These are phyloP conservation scores for Catonia carolina DNA, from an alignment of 2,888 invertebrate species.

Conservation along the genomic window DNA sequence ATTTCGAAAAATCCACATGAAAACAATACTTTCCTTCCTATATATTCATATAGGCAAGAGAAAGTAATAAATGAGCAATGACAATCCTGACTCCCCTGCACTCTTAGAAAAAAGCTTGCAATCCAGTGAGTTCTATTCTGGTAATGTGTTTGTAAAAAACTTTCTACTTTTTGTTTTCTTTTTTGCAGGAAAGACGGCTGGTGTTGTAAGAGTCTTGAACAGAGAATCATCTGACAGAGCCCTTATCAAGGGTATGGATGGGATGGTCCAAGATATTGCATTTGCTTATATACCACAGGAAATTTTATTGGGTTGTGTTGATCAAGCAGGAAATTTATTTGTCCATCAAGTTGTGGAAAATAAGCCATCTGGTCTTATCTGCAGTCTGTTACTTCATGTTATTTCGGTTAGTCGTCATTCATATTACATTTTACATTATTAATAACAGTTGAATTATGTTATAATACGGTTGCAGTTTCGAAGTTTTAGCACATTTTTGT, in stretches of 20 bases:
- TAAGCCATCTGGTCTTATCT: slow-evolving; percentile 51
- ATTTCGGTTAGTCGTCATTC: slow-evolving; percentile 24
- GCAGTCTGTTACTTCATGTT: slow-evolving; percentile 33
- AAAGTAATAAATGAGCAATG: too few relatives aligned
- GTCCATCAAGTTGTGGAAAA: slow-evolving; percentile 68
- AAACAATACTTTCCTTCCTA: too few relatives aligned
- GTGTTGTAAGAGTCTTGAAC: slow-evolving; percentile 80
- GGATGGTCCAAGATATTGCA: slow-evolving; percentile 82
- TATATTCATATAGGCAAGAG: too few relatives aligned
- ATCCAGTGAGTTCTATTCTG: too few relatives aligned
- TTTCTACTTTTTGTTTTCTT: too few relatives aligned
- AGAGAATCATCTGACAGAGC: slow-evolving; percentile 65
- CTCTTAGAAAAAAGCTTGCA: too few relatives aligned
- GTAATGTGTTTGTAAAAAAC: too few relatives aligned
- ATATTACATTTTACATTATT: not conserved
- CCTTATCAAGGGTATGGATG: slow-evolving; percentile 79
- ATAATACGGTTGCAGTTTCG: not conserved
- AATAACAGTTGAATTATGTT: slow-evolving; percentile 4
- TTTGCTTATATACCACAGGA: slow-evolving; percentile 78
- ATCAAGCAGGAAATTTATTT: slow-evolving; percentile 75
- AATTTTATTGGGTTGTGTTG: slow-evolving; percentile 78
- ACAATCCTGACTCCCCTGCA: too few relatives aligned
- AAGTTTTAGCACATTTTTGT: too few relatives aligned
- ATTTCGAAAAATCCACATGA: too few relatives aligned
- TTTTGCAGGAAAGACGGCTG: slow-evolving; percentile 40